These are phyloP conservation scores for Sanderia malayensis DNA, from an alignment of 30 jellyfish, hydroid and myxozoan genomes.

Conservation along the genomic window DNA sequence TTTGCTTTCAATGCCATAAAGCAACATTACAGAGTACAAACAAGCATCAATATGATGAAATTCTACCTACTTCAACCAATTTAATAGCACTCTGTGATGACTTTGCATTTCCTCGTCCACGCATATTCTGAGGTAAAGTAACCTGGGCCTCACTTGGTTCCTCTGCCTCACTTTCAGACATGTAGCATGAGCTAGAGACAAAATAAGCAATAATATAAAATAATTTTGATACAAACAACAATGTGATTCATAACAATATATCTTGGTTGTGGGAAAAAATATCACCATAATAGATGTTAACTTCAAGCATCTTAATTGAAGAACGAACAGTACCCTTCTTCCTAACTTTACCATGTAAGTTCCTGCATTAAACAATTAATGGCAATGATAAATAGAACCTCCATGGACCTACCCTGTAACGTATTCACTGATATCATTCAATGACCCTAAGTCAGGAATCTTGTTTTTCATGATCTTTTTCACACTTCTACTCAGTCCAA, in stretches of 20 bases:
- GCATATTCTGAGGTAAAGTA: constrained; percentile 75
- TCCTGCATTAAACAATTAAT: too few species aligned
- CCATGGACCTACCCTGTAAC: constrained; percentile 72
- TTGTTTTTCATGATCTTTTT: constrained; percentile 72
- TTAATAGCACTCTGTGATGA: constrained; percentile 90
- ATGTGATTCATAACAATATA: too few species aligned
- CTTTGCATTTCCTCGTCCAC: constrained; percentile 80
- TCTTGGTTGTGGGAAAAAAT: too few species aligned
- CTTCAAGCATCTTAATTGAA: too few species aligned
- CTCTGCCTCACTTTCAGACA: constrained; percentile 98
- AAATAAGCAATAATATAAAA: too few species aligned
- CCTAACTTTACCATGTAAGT: too few species aligned
- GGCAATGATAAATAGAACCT: neutral
- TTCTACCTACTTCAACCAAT: constrained; percentile 66
- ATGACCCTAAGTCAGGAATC: constrained; percentile 84
- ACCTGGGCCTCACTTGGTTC: constrained; percentile 93
- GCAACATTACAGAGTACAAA: too few species aligned
- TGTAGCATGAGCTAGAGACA: constrained; percentile 74
- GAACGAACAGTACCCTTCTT: too few species aligned
- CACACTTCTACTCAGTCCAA: constrained; percentile 82
- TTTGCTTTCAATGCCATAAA: too few species aligned
- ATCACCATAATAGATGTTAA: too few species aligned
- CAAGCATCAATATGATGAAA: too few species aligned
- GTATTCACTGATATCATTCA: constrained; percentile 88
- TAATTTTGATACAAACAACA: too few species aligned